Conservation (phyloP, 1,140 invertebrate genomes). For the Halesus radiatus region DNA sequence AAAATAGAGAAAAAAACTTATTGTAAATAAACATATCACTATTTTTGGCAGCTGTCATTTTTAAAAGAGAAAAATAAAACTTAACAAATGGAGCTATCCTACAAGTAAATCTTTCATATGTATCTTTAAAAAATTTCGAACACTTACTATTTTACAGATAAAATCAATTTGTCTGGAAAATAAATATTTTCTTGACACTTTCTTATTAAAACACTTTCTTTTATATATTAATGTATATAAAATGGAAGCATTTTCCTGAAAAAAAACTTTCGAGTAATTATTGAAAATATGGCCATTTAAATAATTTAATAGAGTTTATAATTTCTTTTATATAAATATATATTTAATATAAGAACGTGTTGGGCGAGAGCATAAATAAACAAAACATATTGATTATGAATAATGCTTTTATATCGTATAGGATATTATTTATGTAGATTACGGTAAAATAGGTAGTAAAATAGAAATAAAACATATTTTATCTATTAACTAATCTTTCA, state of each 20-base stretch:
- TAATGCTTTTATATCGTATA: constrained; percentile 56
- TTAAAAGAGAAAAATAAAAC: not conserved
- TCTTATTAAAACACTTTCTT: constrained; percentile 44
- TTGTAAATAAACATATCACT: constrained; percentile 10
- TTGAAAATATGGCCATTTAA: not conserved
- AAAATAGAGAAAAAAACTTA: not conserved
- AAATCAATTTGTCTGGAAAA: no score
- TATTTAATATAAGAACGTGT: no score
- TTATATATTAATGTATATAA: constrained; percentile 55
- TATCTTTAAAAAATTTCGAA: not conserved
- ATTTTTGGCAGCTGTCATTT: not conserved
- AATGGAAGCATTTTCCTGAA: constrained; percentile 48
- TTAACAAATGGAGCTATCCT: no score
- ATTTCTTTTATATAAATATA: no score
- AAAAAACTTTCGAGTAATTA: not conserved
- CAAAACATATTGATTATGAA: constrained; percentile 25
- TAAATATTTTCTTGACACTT: no score
- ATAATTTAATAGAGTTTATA: no score
- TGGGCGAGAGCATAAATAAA: no score
- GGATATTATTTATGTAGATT: constrained; percentile 58
- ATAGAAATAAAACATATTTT: constrained; percentile 54
- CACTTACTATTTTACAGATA: no score
- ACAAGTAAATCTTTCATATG: not conserved
- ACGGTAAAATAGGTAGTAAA: constrained; percentile 54
- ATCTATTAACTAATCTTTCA: constrained; percentile 40